These are phyloP conservation scores for Hypomecis atomaria DNA, from an alignment of 2,888 invertebrate species.

Conservation along the genomic window DNA sequence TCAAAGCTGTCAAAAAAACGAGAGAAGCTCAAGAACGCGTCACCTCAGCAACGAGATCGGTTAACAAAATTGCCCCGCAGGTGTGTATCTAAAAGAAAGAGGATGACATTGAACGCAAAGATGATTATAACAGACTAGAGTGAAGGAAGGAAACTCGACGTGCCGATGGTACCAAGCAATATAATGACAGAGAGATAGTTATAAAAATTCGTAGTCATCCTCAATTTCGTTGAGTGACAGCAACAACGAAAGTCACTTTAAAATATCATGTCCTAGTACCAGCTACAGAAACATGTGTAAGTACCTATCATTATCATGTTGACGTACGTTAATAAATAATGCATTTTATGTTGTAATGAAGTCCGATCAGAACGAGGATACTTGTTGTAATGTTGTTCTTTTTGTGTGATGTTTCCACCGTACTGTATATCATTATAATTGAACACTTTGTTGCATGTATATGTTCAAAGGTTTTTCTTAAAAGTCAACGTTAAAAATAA, in stretches of 20 bases:
- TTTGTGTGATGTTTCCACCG: constrained; percentile 4
- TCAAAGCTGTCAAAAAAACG: too few species aligned
- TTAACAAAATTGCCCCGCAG: too few species aligned
- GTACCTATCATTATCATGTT: constrained; percentile 5
- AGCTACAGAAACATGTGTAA: background rate
- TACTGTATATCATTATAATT: constrained; percentile 12
- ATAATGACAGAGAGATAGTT: background rate
- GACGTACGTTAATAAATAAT: constrained; percentile 23
- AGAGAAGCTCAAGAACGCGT: too few species aligned
- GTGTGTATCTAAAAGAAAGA: too few species aligned
- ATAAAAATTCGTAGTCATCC: background rate
- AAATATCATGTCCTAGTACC: background rate
- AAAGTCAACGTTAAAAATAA: background rate
- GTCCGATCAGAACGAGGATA: constrained; percentile 21
- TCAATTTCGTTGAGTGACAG: background rate
- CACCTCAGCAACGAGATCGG: too few species aligned
- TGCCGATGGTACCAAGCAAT: background rate
- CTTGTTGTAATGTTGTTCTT: constrained; percentile 10
- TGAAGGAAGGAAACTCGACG: background rate
- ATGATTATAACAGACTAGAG: background rate
- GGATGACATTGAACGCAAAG: too few species aligned
- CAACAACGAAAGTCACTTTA: constrained; percentile 4
- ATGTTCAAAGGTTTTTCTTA: constrained; percentile 6
- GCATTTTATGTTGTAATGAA: constrained; percentile 19
- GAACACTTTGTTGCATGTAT: constrained; percentile 12